Base-by-base conservation (phyloP, 2,113 vertebrate genomes). In the Sporophila hypoxantha region DNA sequence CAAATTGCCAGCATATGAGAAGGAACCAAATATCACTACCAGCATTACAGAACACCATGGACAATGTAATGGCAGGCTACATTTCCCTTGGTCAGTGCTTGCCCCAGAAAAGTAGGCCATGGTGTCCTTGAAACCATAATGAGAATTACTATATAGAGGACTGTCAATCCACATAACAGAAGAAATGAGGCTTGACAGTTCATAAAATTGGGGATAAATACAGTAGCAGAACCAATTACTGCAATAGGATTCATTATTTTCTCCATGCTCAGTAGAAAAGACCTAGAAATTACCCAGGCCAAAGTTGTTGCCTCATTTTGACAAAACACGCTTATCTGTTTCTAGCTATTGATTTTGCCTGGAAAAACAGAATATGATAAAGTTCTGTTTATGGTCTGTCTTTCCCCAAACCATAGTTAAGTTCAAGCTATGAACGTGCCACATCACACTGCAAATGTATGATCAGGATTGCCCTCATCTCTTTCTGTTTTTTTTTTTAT, bases 141-240 rank as follows among this genome's bases (percentile, higher is more conserved):
- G 90, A 92, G 87, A 85, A 85, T 66, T 66, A 47, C 77, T 75
- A 37, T 29, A 15, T 92, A 88, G 86, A 90, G 66, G 77, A 67
- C 46, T 39, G 74, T 71, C 92, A 88, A 68, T 89, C 92, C 79
- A 92, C 59, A 7, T 81, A 79, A 78, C 18, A 62, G 86, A 89
- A 88, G 86, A 95, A 95, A 94, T 82, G 77, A 93, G 79, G 64
- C 89, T 62, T 94, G 95, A 79, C 85, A 30, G 37, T 52, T 88
- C 41, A 88, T 91, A 95, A 95, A 95, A 95, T 57, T 55, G 27
- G 71, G 84, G 70, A 78, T 93, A 91, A 93, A 74, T 88, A 77
- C 76, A 92, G 92, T 53, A 50, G 34, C 79, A 78, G 76, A 92
- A 82, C 75, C 82, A 87, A 76, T 87, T 92, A 85, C 53, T 60